These are phyloP conservation scores for Rhinolophus ferrumequinum DNA, from an alignment of 2,113 vertebrate genomes.

Conservation along the genomic window DNA sequence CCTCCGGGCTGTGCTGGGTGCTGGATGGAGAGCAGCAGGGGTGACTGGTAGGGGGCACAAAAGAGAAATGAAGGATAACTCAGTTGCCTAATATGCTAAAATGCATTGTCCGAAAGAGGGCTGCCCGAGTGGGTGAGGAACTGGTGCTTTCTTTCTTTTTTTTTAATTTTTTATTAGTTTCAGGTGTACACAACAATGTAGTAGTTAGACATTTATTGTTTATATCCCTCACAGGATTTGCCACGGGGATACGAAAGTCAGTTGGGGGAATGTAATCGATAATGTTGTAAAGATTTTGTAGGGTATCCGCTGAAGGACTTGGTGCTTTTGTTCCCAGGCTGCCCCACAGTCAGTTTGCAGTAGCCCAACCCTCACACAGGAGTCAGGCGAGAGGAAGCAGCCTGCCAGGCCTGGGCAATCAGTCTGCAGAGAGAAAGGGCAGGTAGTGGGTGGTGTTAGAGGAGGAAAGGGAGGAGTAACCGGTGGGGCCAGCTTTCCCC, in stretches of 20 bases:
- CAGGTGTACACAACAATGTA: too few species aligned
- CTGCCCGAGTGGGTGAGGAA: background rate
- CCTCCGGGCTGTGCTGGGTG: background rate
- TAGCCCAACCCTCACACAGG: background rate
- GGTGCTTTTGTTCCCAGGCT: background rate
- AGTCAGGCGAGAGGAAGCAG: background rate
- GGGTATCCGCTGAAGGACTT: background rate
- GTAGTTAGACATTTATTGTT: too few species aligned
- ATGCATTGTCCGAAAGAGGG: background rate
- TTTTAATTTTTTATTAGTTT: too few species aligned
- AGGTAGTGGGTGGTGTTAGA: slow-evolving; percentile 42
- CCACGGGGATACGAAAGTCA: too few species aligned
- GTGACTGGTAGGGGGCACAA: background rate
- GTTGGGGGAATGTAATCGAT: too few species aligned
- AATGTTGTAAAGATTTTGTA: too few species aligned
- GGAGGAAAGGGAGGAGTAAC: slow-evolving; percentile 75
- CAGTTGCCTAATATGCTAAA: background rate
- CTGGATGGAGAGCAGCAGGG: background rate
- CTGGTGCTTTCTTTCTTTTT: background rate
- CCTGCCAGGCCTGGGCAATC: background rate
- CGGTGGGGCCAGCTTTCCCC: slow-evolving; percentile 59
- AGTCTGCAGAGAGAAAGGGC: background rate
- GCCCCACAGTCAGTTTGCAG: background rate
- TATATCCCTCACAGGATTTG: too few species aligned
- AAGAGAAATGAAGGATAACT: background rate